Evolutionary conservation across 2,888 invertebrate genomes (phyloP).

Genomic region (Cheilosia vernalis): DNA sequence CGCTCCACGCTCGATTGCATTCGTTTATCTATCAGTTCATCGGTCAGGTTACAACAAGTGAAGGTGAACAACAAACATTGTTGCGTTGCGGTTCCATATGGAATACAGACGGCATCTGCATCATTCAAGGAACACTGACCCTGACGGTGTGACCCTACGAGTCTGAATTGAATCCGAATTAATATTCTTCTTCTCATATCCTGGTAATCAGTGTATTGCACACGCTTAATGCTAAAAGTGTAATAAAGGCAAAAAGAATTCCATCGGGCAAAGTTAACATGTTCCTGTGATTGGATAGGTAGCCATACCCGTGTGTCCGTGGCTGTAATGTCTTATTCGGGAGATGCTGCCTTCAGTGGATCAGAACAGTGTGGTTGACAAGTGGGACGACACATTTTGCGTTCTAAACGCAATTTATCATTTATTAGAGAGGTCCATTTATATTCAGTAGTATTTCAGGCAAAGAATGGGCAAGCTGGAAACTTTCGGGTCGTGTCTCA

Average conservation of each 20-base stretch:
- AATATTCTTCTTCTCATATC: conserved; percentile 37
- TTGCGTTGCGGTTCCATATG: conserved; percentile 8
- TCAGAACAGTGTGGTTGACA: conserved; percentile 9
- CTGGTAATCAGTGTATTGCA: conserved; percentile 52
- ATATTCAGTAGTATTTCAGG: too few relatives aligned
- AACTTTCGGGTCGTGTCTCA: too few relatives aligned
- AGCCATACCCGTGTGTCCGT: background rate
- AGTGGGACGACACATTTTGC: background rate
- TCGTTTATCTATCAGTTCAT: background rate
- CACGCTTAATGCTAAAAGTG: conserved; percentile 9
- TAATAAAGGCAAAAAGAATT: conserved; percentile 36
- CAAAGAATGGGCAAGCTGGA: too few relatives aligned
- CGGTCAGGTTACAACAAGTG: too few relatives aligned
- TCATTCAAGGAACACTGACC: conserved; percentile 24
- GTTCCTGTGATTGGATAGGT: conserved; percentile 34
- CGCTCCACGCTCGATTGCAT: conserved; percentile 2
- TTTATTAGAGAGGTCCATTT: too few relatives aligned
- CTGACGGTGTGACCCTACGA: conserved; percentile 27
- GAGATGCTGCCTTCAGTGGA: background rate
- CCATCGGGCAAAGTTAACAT: conserved; percentile 34
- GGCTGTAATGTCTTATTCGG: conserved; percentile 42
- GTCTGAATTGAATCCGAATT: conserved; percentile 41
- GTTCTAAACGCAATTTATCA: too few relatives aligned
- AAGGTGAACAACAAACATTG: conserved; percentile 21
- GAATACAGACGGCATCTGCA: background rate